These are phyloP conservation scores for Eptatretus burgeri DNA, from an alignment of 2,113 vertebrate genomes.

Conservation along the genomic window DNA sequence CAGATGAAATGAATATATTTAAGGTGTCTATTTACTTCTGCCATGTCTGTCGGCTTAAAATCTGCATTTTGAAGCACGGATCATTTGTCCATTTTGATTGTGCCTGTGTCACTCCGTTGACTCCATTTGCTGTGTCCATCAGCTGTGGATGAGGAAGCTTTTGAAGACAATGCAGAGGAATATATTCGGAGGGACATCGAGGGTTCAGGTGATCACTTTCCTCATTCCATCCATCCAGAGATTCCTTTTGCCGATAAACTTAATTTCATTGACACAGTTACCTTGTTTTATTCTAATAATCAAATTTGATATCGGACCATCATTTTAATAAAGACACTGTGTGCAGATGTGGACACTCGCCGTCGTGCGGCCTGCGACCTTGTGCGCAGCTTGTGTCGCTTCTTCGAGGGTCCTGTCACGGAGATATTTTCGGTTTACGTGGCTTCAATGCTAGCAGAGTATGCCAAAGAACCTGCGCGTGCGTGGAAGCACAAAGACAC, in stretches of 20 bases:
- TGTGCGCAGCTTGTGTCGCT: constrained; percentile 75
- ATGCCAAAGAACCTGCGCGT: constrained; percentile 51
- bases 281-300: too few species aligned
- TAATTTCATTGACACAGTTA: too few species aligned
- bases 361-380: constrained; percentile 84
- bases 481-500: constrained; percentile 99
- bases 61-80: too few species aligned
- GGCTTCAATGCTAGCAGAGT: constrained; percentile 73
- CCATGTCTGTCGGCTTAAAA: too few species aligned
- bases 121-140: background rate
- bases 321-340: background rate
- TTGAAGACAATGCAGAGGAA: constrained; percentile 97
- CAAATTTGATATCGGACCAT: too few species aligned
- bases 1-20: too few species aligned
- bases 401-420: constrained; percentile 80
- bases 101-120: too few species aligned
- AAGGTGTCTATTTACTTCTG: too few species aligned
- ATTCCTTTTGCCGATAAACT: too few species aligned
- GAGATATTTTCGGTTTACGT: constrained; percentile 94
- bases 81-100: too few species aligned
- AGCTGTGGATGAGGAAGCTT: constrained; percentile 96
- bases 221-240: too few species aligned
- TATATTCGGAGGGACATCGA: constrained; percentile 90
- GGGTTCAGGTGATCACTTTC: constrained; percentile 46
- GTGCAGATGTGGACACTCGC: constrained; percentile 71